Conservation (phyloP, 2,888 invertebrate species). For the Morpho deidamia region DNA sequence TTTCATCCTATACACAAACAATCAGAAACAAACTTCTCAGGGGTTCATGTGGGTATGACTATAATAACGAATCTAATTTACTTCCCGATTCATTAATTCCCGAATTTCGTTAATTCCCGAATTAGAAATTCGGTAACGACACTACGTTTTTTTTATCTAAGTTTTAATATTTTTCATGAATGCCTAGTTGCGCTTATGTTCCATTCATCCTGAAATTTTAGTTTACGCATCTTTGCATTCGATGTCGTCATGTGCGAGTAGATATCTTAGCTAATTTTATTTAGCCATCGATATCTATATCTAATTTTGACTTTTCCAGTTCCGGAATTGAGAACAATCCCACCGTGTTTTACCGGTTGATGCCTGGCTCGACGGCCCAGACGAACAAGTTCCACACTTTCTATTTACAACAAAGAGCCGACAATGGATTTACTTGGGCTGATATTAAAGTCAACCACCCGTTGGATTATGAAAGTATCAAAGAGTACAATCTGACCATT, state of each 20-base stretch:
- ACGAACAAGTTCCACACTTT: slow-evolving; percentile 97
- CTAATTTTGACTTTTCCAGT: slow-evolving; percentile 77
- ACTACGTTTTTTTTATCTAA: neutral
- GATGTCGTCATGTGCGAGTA: slow-evolving; percentile 51
- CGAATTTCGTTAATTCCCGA: too few species aligned
- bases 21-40: too few species aligned
- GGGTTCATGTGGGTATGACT: too few species aligned
- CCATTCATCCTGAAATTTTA: slow-evolving; percentile 12
- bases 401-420: slow-evolving; percentile 95
- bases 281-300: slow-evolving; percentile 29
- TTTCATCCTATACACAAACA: too few species aligned
- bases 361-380: slow-evolving; percentile 97
- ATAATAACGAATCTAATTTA: too few species aligned
- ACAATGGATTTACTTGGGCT: slow-evolving; percentile 96
- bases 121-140: too few species aligned
- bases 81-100: too few species aligned
- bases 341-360: slow-evolving; percentile 95
- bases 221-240: slow-evolving; percentile 25
- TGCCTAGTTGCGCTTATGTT: slow-evolving; percentile 3
- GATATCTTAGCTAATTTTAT: slow-evolving; percentile 26
- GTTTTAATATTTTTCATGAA: neutral
- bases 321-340: slow-evolving; percentile 98
- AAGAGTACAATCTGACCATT: slow-evolving; percentile 96
- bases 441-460: slow-evolving; percentile 98
- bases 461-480: slow-evolving; percentile 95